A percentile compares a stretch with the other conserved stretches of the same genome.
phyloP scores from a whole-genome alignment of 2,888 invertebrate genomes.

The Ichneumoninae sp. region DNA sequence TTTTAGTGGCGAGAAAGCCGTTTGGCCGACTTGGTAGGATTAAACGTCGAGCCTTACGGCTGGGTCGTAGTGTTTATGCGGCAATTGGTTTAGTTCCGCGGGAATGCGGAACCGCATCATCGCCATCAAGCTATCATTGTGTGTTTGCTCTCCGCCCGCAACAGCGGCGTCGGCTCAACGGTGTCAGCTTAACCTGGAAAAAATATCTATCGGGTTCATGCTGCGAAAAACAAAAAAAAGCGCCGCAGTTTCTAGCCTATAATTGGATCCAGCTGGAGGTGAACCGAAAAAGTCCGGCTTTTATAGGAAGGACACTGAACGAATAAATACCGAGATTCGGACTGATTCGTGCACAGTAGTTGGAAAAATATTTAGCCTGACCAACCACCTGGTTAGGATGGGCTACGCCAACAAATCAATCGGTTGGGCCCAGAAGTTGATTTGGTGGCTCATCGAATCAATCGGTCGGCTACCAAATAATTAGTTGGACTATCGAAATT shows the following conservation, averaged over 20 bases:
- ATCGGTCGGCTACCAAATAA: neutral
- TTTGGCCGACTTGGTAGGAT: conserved; percentile 31
- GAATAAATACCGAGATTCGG: no score
- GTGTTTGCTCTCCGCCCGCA: conserved; percentile 15
- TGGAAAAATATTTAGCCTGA: no score
- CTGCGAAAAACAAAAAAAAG: neutral
- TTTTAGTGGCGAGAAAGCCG: conserved; percentile 35
- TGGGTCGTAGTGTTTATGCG: conserved; percentile 36
- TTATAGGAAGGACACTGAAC: neutral
- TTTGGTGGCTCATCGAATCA: neutral
- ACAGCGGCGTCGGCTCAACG: conserved; percentile 30
- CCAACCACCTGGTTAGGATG: no score
- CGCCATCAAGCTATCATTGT: conserved; percentile 29
- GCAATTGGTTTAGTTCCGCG: conserved; percentile 61
- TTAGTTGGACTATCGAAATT: neutral
- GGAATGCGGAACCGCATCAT: conserved; percentile 63
- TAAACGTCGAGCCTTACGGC: conserved; percentile 35
- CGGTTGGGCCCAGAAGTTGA: neutral
- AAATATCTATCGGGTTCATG: conserved; percentile 14
- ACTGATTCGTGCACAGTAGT: no score
- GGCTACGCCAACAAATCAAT: neutral
- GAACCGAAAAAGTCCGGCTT: neutral
- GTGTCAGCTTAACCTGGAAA: conserved; percentile 43
- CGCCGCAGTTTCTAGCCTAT: neutral
- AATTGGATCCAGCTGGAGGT: neutral